Conservation (phyloP, 2,113 vertebrate species). For the Heptranchias perlo region DNA sequence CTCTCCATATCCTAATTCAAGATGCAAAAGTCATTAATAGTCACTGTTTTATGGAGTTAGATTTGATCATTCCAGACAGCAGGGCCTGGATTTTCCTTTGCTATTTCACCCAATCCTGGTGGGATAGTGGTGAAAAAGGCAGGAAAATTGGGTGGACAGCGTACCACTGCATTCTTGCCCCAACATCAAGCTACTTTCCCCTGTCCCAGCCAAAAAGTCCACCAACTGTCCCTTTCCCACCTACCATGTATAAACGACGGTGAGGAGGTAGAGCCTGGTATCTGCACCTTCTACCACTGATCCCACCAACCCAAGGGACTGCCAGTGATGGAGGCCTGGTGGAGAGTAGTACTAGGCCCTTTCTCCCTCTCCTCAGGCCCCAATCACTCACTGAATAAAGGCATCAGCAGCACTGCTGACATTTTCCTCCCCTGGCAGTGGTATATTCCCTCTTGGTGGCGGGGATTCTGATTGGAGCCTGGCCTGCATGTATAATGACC, state of each 20-base stretch:
- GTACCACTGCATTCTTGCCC: too few species aligned
- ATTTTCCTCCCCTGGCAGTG: background rate
- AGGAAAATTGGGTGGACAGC: too few species aligned
- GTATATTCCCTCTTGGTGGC: background rate
- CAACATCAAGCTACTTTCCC: too few species aligned
- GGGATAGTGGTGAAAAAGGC: background rate
- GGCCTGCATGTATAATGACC: background rate
- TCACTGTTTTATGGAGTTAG: background rate
- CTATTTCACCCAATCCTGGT: background rate
- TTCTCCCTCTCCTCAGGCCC: background rate
- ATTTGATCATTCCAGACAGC: background rate
- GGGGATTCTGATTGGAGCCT: background rate
- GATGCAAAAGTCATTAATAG: background rate
- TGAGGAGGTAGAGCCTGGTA: background rate
- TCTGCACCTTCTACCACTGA: background rate
- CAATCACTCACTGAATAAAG: background rate
- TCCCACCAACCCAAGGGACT: background rate
- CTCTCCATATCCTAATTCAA: background rate
- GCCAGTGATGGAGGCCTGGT: background rate
- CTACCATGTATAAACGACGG: too few species aligned
- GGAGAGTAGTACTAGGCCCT: background rate
- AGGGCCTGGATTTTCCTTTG: background rate
- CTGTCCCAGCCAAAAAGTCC: too few species aligned
- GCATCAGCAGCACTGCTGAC: background rate
- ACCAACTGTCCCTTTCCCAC: too few species aligned